Evolutionary conservation across 2,113 vertebrate genomes (phyloP).

Genomic region (Notechis scutatus): DNA sequence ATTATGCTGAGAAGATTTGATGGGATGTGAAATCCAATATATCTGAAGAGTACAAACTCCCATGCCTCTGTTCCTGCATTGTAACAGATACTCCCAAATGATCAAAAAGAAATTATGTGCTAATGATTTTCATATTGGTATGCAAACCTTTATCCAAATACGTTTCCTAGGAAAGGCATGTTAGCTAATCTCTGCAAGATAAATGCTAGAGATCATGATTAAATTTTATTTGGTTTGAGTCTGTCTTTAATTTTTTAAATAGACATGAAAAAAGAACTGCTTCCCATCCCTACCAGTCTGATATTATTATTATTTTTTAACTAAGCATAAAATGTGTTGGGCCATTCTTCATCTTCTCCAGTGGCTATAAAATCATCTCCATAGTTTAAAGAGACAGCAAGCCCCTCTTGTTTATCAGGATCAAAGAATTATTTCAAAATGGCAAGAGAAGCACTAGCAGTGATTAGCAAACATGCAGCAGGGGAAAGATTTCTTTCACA

Average conservation of each 20-base stretch:
- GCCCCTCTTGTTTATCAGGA: background rate
- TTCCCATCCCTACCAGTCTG: background rate
- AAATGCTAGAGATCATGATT: background rate
- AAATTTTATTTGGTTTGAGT: background rate
- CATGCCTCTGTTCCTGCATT: background rate
- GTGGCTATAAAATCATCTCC: background rate
- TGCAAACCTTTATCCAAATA: background rate
- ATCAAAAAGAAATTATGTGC: background rate
- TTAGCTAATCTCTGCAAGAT: background rate
- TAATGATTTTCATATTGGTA: background rate
- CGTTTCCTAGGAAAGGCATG: background rate
- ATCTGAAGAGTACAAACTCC: background rate
- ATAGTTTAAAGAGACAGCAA: background rate
- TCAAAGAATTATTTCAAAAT: background rate
- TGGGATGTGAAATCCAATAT: background rate
- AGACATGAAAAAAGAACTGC: background rate
- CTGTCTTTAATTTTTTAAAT: background rate
- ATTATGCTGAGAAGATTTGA: background rate
- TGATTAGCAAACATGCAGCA: slow-evolving; percentile 2
- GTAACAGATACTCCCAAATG: background rate
- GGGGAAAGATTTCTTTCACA: background rate
- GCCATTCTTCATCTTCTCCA: background rate
- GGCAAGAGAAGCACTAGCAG: background rate
- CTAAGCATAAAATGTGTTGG: background rate
- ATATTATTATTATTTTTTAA: background rate